phyloP scores from a whole-genome alignment of 2,113 vertebrate genomes.

The Dendrocopos noguchii region DNA sequence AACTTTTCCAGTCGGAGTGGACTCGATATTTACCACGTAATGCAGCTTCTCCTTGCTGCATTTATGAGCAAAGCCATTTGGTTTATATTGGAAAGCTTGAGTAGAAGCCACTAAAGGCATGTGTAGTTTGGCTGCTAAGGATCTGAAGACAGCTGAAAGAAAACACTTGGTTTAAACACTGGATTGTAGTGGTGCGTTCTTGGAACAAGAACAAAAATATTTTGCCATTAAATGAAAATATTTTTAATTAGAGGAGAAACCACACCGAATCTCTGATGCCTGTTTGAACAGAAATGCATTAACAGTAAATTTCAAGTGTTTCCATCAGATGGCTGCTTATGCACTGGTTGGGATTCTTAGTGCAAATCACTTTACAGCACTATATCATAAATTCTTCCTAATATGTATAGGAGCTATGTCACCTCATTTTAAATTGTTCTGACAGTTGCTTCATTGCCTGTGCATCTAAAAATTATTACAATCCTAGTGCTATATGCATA shows the following conservation, averaged over 20 bases:
- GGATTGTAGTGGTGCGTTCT: slow-evolving; percentile 6
- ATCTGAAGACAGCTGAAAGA: slow-evolving; percentile 16
- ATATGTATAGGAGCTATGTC: background rate
- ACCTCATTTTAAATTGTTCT: background rate
- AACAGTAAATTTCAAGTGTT: background rate
- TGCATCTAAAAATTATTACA: background rate
- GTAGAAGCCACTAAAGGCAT: background rate
- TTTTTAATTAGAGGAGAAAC: slow-evolving; percentile 42
- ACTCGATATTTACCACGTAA: background rate
- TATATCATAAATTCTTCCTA: background rate
- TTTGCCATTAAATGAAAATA: slow-evolving; percentile 48
- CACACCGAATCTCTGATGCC: background rate
- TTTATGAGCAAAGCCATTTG: background rate
- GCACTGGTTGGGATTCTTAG: background rate
- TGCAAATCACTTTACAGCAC: background rate
- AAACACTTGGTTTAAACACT: slow-evolving; percentile 8
- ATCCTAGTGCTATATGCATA: background rate
- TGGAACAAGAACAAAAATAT: slow-evolving; percentile 58
- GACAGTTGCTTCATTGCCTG: background rate
- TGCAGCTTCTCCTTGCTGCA: background rate
- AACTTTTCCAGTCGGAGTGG: background rate
- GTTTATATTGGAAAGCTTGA: background rate
- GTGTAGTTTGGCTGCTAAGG: background rate
- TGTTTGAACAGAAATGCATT: slow-evolving; percentile 4
- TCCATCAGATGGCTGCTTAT: background rate